A percentile compares a stretch with the other conserved stretches of the same genome.
Evolutionary conservation across 1,140 invertebrate genomes (phyloP).

Genomic region (Trachymyrmex cornetzi): DNA sequence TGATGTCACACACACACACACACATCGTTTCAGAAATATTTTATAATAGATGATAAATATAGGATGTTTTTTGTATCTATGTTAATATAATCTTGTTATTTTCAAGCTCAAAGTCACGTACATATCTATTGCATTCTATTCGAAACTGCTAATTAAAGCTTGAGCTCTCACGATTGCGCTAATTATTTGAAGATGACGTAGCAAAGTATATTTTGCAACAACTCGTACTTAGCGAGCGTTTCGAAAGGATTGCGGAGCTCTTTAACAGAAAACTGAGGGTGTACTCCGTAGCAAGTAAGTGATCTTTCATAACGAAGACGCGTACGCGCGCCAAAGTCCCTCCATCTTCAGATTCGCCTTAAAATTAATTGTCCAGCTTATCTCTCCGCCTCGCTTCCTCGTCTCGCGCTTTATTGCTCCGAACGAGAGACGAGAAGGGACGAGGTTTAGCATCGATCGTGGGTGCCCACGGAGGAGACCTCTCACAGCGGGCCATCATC

Average conservation of each 20-base stretch:
- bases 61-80: neutral
- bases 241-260: constrained; percentile 32
- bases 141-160: constrained; percentile 37
- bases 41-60: neutral
- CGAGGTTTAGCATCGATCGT: constrained; percentile 73
- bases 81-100: constrained; percentile 15
- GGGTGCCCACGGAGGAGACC: constrained; percentile 52
- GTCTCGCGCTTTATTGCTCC: constrained; percentile 71
- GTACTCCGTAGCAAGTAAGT: constrained; percentile 65
- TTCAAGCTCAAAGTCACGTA: neutral
- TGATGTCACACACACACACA: neutral
- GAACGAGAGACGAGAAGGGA: constrained; percentile 66
- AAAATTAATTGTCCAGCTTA: constrained; percentile 85
- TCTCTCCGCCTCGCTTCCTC: constrained; percentile 78
- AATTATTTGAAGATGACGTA: constrained; percentile 37
- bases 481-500: constrained; percentile 40
- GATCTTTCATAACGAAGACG: constrained; percentile 68
- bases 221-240: neutral
- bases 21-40: neutral
- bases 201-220: constrained; percentile 19
- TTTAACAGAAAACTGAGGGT: constrained; percentile 44
- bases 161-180: constrained; percentile 4
- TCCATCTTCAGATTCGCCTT: constrained; percentile 77
- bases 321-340: constrained; percentile 66
- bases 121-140: neutral